Base-by-base conservation (phyloP, 2,113 vertebrate species). In the Spermophilus dauricus region DNA sequence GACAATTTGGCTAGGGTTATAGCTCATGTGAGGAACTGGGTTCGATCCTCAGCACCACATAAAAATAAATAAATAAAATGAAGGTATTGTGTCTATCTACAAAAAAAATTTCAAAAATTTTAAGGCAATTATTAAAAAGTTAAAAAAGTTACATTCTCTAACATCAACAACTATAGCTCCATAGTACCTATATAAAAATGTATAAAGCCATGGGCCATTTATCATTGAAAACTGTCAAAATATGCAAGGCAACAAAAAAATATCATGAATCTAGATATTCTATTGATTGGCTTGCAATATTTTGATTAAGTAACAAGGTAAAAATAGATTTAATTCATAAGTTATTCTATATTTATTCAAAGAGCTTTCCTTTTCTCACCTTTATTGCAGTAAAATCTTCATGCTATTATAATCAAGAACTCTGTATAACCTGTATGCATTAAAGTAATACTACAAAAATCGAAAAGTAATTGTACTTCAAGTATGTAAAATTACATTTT, bases 181-280 rank as follows among this genome's bases (percentile, higher is more conserved):
- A 77, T 30, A 86, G 39, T 61, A 92, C 78, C 53, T 22, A 34
- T 48, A 86, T 61, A 18, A 78, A 56, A 77, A 78, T 82, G 14
- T 34, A 80, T 58, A 69, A 86, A 76, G 37, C 20, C 63, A 45
- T 87, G 16, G 4, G 26, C 70, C 45, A 61, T 76, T 72, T 11
- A 80, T 84, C 24, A 84, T 2, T 69, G 26, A 89, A 86, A 86
- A 32, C 12, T 77, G 51, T 85, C 78, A 89, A 80, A 85, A 81
- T 81, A 83, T 76, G 37, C 70, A 75, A 82, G 16, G 34, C 10
- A 86, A 87, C 34, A 92, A 69, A 89, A 89, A 89, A 94, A 63
- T 53, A 70, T 76, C n/a, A 72, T 17, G 37, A 13, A 4, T 72
- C 37, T 93, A 10, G 5, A 51, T 93, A 5, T 7, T 84, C 69